phyloP scores from a whole-genome alignment of 2,113 vertebrate species.

The Phasianus colchicus region DNA sequence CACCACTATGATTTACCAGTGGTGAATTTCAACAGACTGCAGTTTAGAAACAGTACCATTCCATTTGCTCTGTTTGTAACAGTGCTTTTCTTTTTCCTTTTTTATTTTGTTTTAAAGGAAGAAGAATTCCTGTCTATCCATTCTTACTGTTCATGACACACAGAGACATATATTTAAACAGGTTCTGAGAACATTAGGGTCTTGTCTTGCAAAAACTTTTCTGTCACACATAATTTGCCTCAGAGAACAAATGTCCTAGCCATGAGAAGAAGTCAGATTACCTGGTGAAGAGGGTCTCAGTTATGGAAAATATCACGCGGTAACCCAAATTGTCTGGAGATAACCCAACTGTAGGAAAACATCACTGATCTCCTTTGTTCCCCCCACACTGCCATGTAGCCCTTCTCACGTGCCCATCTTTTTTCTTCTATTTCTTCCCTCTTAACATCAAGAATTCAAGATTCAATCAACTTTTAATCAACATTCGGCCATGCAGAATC shows the following conservation, averaged over 20 bases:
- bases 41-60: not conserved
- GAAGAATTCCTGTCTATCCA: not conserved
- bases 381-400: not conserved
- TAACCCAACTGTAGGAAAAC: not conserved
- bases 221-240: not conserved
- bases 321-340: not conserved
- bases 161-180: not conserved
- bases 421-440: not conserved
- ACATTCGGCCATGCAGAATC: not conserved
- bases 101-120: not conserved
- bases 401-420: not conserved
- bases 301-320: not conserved
- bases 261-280: not conserved
- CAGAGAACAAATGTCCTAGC: not conserved
- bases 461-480: not conserved
- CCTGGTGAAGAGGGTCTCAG: not conserved
- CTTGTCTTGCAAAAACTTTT: not conserved
- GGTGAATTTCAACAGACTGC: conserved; percentile 33
- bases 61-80: not conserved
- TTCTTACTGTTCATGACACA: not conserved
- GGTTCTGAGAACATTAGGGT: not conserved
- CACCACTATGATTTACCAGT: conserved; percentile 22
- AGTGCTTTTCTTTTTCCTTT: not conserved
- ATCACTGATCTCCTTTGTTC: not conserved
- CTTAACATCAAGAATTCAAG: too few relatives aligned